Base-by-base conservation (phyloP, 2,113 vertebrate species). In the Sylvietta virens region DNA sequence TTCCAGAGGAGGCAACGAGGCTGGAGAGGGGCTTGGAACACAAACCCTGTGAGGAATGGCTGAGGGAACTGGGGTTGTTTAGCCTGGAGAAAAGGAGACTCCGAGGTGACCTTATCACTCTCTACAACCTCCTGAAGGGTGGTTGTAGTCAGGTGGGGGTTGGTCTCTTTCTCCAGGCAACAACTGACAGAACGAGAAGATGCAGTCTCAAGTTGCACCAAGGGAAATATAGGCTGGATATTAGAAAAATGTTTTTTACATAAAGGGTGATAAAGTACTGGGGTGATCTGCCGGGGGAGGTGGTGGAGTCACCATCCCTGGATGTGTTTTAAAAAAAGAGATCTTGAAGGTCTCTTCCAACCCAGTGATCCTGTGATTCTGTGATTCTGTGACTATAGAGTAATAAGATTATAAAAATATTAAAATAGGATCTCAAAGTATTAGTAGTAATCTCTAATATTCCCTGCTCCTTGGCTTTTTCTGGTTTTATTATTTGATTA, bases 31-130 rank as follows among this genome's bases (percentile, higher is more conserved):
- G 35, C 28, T 76, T 1, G 73, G 56, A 61, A 26, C 27, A 60
- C n/a, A 48, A 76, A 1, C 20, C 15, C 27, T 76, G 27, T 19
- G n/a, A 39, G n/a, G n/a, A 60, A 31, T 0, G 0, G 2, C 35
- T 57, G 71, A 61, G 28, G 28, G 35, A 61, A 15, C 56, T 60
- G n/a, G 16, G 35, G 28, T 1, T 61, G 28, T 26, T 61, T 7
- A 7, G 13, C 44, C 35, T 40, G 56, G n/a, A 60, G 44, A 47
- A 74, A 37, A 37, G 20, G n/a, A n/a, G n/a, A n/a, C n/a, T n/a
- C n/a, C n/a, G n/a, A n/a, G n/a, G n/a, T n/a, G n/a, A n/a, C n/a
- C 27, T 31, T 24, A 48, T 48, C 27, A 24, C 21, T 7, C 3
- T n/a, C 72, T 60, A 15, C 15, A 76, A 19, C 15, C 10, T 0